Evolutionary conservation across 2,797 vertebrate genomes (phyloP).

Genomic region (Lutjanus campechanus): DNA sequence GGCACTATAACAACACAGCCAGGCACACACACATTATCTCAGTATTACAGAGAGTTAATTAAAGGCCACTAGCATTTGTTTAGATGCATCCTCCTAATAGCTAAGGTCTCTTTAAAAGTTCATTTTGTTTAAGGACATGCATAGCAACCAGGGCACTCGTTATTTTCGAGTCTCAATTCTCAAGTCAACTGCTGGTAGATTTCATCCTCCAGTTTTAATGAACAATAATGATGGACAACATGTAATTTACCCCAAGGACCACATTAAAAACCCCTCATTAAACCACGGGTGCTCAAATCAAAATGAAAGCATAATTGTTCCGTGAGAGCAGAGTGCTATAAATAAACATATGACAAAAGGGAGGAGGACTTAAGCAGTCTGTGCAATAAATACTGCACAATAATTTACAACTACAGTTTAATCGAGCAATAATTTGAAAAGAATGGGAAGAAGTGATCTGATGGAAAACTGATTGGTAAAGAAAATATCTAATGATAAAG

Average conservation of each 20-base stretch:
- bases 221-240: conserved; percentile 38
- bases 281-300: conserved; percentile 30
- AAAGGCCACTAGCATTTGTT: not conserved
- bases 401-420: not conserved
- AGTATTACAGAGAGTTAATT: not conserved
- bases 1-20: not conserved
- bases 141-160: conserved; percentile 3
- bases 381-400: not conserved
- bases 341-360: conserved; percentile 41
- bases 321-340: conserved; percentile 42
- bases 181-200: conserved; percentile 16
- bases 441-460: not conserved
- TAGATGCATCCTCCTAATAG: not conserved
- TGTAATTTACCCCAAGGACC: conserved; percentile 42
- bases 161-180: conserved; percentile 5
- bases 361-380: not conserved
- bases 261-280: conserved; percentile 56
- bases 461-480: not conserved
- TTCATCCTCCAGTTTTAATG: conserved; percentile 25
- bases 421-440: not conserved
- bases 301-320: conserved; percentile 57
- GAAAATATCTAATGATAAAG: not conserved
- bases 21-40: not conserved
- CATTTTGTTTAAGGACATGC: not conserved
- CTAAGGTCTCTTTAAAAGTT: not conserved